phyloP scores from a whole-genome alignment of 2,113 vertebrate genomes.

The human region GRCh38 chr4:47041501-47042000 shows the following conservation, averaged over 20 bases:
- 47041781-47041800: constrained; percentile 55
- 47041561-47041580: constrained; percentile 22
- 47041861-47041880: neutral
- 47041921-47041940: neutral
- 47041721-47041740: constrained; percentile 15
- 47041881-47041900: neutral
- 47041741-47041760: constrained; percentile 45
- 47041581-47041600: constrained; percentile 24
- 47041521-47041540: neutral
- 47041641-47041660: constrained; percentile 18
- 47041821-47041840: neutral
- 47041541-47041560: neutral
- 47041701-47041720: constrained; percentile 65
- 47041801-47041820: constrained; percentile 39
- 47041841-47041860: neutral
- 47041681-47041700: neutral
- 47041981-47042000: constrained; percentile 10
- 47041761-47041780: constrained; percentile 60
- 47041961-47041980: neutral
- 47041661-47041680: constrained; percentile 47
- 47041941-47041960: neutral
- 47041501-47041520: neutral
- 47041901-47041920: neutral
- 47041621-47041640: constrained; percentile 12
- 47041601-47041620: constrained; percentile 12